These are phyloP conservation scores for Diachrysia chrysitis DNA, from an alignment of 2,888 invertebrate species.

Conservation along the genomic window DNA sequence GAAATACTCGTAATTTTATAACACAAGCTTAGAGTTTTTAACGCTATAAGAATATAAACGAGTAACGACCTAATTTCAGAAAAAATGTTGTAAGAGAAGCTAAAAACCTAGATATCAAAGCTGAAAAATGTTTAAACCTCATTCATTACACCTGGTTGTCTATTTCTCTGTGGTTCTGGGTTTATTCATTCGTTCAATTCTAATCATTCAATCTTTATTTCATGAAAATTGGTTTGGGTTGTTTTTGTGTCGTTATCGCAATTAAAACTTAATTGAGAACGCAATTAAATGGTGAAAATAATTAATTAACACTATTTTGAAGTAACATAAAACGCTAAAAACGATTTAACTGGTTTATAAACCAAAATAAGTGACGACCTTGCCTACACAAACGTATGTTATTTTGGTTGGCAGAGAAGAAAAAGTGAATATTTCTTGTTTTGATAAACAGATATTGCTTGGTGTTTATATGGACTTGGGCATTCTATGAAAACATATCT, in stretches of 20 bases:
- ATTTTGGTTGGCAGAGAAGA: constrained; percentile 75
- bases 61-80: too few relatives aligned
- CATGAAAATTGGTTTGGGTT: constrained; percentile 78
- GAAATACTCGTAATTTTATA: too few relatives aligned
- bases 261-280: constrained; percentile 58
- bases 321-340: constrained; percentile 50
- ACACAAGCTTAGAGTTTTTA: too few relatives aligned
- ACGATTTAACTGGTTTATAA: constrained; percentile 53
- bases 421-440: constrained; percentile 65
- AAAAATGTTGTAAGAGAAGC: not conserved
- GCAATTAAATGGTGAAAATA: constrained; percentile 58
- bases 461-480: constrained; percentile 24
- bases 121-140: not conserved
- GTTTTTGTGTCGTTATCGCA: constrained; percentile 76
- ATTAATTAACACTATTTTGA: constrained; percentile 45
- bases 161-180: not conserved
- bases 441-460: constrained; percentile 55
- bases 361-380: constrained; percentile 74
- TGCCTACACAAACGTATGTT: constrained; percentile 74
- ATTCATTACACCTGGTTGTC: constrained; percentile 25
- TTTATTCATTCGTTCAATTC: constrained; percentile 44
- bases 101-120: constrained; percentile 6
- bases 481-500: constrained; percentile 31
- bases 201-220: constrained; percentile 71
- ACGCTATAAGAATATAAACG: too few relatives aligned